Conservation (phyloP, 1,140 invertebrate genomes). For the Bombyx mori region ASM3026992v2 NC_085116.1:8612501-8613000, state of each 20-base stretch:
- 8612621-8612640: conserved; percentile 77
- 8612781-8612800: conserved; percentile 82
- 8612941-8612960: conserved; percentile 80
- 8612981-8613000: conserved; percentile 78
- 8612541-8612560: conserved; percentile 35
- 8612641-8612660: conserved; percentile 80
- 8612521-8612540: conserved; percentile 16
- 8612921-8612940: conserved; percentile 79
- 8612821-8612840: conserved; percentile 78
- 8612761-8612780: conserved; percentile 85
- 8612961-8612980: conserved; percentile 83
- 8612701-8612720: conserved; percentile 87
- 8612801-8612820: conserved; percentile 84
- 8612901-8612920: conserved; percentile 76
- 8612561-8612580: conserved; percentile 54
- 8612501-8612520: neutral
- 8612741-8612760: conserved; percentile 85
- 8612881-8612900: conserved; percentile 83
- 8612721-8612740: conserved; percentile 88
- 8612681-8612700: conserved; percentile 83
- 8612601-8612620: conserved; percentile 76
- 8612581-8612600: conserved; percentile 72
- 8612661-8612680: conserved; percentile 85
- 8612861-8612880: conserved; percentile 76
- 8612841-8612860: conserved; percentile 36